phyloP scores from a whole-genome alignment of 2,888 invertebrate species.

The Calameuta pallipes region DNA sequence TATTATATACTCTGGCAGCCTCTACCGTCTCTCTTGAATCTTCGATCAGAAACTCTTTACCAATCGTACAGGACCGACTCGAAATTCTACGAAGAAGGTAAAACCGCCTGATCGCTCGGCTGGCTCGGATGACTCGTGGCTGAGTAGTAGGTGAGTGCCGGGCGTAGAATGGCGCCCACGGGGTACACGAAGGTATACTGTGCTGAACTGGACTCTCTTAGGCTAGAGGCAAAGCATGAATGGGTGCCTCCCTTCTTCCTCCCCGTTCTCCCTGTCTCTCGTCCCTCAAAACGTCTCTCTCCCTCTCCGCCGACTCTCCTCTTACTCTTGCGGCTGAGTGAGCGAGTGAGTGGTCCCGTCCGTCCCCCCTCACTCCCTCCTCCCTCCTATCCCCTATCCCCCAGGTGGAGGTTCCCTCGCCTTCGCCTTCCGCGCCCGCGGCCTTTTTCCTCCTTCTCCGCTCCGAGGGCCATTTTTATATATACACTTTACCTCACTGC shows the following conservation, averaged over 20 bases:
- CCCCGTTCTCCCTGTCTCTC: conserved; percentile 21
- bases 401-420: conserved; percentile 16
- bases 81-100: not conserved
- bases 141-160: conserved; percentile 49
- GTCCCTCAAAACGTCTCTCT: conserved; percentile 16
- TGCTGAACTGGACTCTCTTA: conserved; percentile 62
- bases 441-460: conserved; percentile 27
- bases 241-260: conserved; percentile 57
- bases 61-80: not conserved
- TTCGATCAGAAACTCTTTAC: not conserved
- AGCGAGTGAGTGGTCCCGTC: conserved; percentile 2
- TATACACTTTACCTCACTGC: conserved; percentile 9
- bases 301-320: conserved; percentile 26
- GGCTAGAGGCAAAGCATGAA: conserved; percentile 63
- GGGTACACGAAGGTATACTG: conserved; percentile 59
- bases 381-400: not conserved
- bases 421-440: conserved; percentile 35
- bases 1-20: not conserved
- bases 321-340: conserved; percentile 22
- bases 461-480: not conserved
- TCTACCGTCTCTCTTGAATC: not conserved
- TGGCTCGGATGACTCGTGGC: conserved; percentile 41
- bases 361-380: not conserved
- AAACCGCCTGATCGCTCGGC: conserved; percentile 26
- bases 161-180: conserved; percentile 55